Conservation (phyloP, 1,140 invertebrate genomes). For the Drosophila takahashii region DNA sequence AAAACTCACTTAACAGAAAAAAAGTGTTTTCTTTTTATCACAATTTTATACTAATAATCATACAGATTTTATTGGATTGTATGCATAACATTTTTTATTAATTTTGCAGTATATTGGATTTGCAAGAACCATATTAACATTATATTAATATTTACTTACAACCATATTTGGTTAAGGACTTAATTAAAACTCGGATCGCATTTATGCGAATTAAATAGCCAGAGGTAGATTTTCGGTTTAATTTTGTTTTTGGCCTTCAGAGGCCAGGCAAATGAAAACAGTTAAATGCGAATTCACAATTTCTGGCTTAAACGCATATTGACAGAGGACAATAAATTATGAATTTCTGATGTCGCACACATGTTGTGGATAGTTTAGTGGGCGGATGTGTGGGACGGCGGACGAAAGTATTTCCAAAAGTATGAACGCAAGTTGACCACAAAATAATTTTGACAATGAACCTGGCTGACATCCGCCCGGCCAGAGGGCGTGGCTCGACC, state of each 20-base stretch:
- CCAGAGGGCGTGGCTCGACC: constrained; percentile 32
- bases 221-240: background rate
- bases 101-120: too few species aligned
- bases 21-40: too few species aligned
- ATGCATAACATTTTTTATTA: too few species aligned
- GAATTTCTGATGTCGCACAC: constrained; percentile 13
- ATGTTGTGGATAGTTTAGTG: constrained; percentile 20
- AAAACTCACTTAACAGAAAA: too few species aligned
- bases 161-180: background rate
- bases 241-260: constrained; percentile 20
- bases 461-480: constrained; percentile 41
- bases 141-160: background rate
- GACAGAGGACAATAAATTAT: constrained; percentile 37
- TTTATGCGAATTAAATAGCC: constrained; percentile 3
- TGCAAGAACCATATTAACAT: background rate
- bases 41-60: too few species aligned
- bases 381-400: background rate
- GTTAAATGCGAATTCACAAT: constrained; percentile 29
- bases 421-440: constrained; percentile 81
- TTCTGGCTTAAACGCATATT: constrained; percentile 4
- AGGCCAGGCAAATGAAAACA: constrained; percentile 23
- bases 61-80: too few species aligned
- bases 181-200: background rate
- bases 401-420: constrained; percentile 60
- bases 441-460: constrained; percentile 82